Conservation (phyloP, 1,140 invertebrate species). For the Rhysida immarginata region DNA sequence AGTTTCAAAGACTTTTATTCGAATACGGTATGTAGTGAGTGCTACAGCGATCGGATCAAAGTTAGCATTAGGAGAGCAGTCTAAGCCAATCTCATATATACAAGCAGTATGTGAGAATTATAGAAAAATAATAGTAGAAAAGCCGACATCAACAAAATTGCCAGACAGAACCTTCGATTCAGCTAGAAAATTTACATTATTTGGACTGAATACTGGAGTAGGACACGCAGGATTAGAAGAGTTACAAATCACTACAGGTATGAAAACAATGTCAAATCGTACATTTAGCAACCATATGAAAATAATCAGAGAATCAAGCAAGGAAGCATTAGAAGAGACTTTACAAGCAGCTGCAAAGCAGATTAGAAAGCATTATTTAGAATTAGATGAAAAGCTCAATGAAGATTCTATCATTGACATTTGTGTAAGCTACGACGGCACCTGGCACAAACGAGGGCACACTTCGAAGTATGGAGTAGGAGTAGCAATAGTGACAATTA, state of each 20-base stretch:
- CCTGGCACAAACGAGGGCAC: constrained; percentile 13
- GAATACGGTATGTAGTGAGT: too few species aligned
- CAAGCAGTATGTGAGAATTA: too few species aligned
- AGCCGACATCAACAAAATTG: too few species aligned
- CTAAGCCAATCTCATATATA: too few species aligned
- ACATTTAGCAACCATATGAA: background rate
- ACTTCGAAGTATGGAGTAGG: constrained; percentile 8
- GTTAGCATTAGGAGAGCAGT: too few species aligned
- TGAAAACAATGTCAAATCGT: background rate
- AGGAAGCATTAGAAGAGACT: background rate
- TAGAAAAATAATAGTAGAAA: too few species aligned
- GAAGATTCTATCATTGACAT: background rate
- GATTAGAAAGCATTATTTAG: background rate
- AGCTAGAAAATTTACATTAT: background rate
- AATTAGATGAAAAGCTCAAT: background rate
- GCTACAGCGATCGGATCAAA: too few species aligned
- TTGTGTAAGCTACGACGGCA: constrained; percentile 13
- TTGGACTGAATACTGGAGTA: background rate
- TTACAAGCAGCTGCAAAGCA: background rate
- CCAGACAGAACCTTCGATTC: background rate
- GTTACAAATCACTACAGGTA: background rate
- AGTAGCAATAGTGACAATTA: constrained; percentile 8
- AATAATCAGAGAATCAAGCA: background rate
- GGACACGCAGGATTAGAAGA: background rate
- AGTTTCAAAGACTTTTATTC: too few species aligned